A percentile compares a stretch with the other conserved stretches of the same genome.
phyloP scores from a whole-genome alignment of 2,888 invertebrate species.

The Tridacna gigas region DNA sequence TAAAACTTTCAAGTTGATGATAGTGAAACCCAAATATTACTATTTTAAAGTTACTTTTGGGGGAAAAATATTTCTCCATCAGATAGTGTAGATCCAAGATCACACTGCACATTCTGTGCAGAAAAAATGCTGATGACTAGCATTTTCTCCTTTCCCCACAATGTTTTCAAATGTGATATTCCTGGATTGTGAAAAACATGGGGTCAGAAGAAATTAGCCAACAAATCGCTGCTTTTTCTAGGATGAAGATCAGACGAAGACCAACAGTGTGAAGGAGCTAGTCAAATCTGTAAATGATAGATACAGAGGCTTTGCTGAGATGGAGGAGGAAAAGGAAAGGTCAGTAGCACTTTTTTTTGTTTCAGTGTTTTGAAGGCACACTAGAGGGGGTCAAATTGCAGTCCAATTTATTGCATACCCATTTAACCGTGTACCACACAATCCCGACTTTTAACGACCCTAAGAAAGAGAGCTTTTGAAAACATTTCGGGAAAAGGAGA shows the following conservation, averaged over 20 bases:
- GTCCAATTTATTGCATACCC: neutral
- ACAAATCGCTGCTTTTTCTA: constrained; percentile 30
- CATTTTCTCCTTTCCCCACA: no score
- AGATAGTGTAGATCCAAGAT: no score
- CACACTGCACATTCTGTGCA: no score
- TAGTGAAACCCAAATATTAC: no score
- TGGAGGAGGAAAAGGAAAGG: constrained; percentile 78
- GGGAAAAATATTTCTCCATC: no score
- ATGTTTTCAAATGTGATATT: no score
- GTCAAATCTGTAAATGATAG: constrained; percentile 82
- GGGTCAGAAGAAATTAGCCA: no score
- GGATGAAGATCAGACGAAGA: constrained; percentile 75
- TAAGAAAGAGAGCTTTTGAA: neutral
- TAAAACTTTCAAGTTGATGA: no score
- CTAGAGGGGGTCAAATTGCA: no score
- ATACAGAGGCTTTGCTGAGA: constrained; percentile 78
- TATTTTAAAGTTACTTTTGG: no score
- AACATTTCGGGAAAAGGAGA: neutral
- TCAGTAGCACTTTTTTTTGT: constrained; percentile 51
- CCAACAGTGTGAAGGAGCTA: constrained; percentile 77
- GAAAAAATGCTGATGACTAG: no score
- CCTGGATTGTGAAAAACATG: no score
- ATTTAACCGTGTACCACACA: neutral
- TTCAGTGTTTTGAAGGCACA: neutral
- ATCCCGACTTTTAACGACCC: neutral